Base-by-base conservation (phyloP, 2,113 vertebrate genomes). In the Rhipidura dahli region DNA sequence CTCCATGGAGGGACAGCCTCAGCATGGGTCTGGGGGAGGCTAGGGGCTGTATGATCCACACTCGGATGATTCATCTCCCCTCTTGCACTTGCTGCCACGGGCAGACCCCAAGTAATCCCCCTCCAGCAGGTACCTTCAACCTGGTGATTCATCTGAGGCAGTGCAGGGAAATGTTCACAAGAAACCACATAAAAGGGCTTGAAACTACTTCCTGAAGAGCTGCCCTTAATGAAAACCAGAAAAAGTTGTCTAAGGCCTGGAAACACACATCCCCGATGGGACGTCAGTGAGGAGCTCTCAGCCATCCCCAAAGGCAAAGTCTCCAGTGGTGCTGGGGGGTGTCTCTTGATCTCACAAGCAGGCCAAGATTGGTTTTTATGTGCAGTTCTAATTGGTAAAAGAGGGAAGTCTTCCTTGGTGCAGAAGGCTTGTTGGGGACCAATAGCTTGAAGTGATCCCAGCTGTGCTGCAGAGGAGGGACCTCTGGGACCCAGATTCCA, bases 321-420 rank as follows among this genome's bases (percentile, higher is more conserved):
- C 40, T 68, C 49, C 2, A 2, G 2, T 3, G 8, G 39, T 53
- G 44, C 49, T 1, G 0, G 6, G 12, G 23, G 7, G 5, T 16
- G 18, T 50, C 39, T 73, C 66, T 89, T 13, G 3, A 28, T 28
- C 31, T 45, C 44, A 54, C n/a, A 87, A 65, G 37, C 16, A 82
- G 35, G 9, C 10, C 30, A 50, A 24, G n/a, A 13, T n/a, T 45
- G 22, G 60, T 59, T 63, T 61, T 73, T 19, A 50, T 24, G 10
- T 70, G 12, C 27, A 64, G 30, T 23, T 45, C 37, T 51, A 76
- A 89, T 1, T 23, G 27, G 19, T 84, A 22, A 68, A 68, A 78
- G 68, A 71, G 4, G 6, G 15, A 81, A 75, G 21, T 10, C 12
- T 78, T 63, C 54, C 44, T 81, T 66, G 24, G 19, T 28, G 15